Base-by-base conservation (phyloP, 2,797 vertebrate genomes). In the Anguilla megastoma region DNA sequence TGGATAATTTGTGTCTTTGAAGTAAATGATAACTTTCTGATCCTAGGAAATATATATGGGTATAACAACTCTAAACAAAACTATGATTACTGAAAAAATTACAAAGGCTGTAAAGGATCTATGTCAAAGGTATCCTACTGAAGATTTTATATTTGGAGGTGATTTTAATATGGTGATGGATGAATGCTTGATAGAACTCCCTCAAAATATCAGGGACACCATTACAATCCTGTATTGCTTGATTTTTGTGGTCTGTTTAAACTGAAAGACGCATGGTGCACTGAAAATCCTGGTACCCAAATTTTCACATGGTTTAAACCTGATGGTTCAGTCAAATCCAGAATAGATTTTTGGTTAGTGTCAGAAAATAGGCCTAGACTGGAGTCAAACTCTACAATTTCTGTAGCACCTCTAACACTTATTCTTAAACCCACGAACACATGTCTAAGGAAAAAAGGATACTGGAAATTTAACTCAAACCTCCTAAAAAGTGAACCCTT, bases 141-240 rank as follows among this genome's bases (percentile, higher is more conserved):
- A 30, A n/a, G 14, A 76, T 30, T 3, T 76, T 30, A 36, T 76
- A 27, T 76, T 76, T 36, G n/a, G 71, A 30, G 71, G 71, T 7
- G 71, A 76, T 76, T 76, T 30, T 76, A 76, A 76, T 36, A 36
- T 36, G 36, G 36, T 36, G 36, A 36, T 1, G 10, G 50, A 52
- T 52, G 27, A 87, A 60, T 87, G 71, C 27, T 54, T 18, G 52
- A 87, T 87, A 80, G 86, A 21, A 21, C 30, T 36, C 69, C 54
- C 10, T 87, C 69, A 30, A 80, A 58, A 58, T 87, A 54, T 16
- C n/a, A 52, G 10, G 10, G 71, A 16, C 30, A 76, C 36, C 21
- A 12, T 76, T 76, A 33, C 4, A 76, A 76, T 52, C 50, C 6
- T 7, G 50, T 52, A 7, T 52, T 52, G 10, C 10, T 52, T 52